Evolutionary conservation across 2,888 invertebrate species (phyloP).

Genomic region (Alviniconcha strummeri): DNA sequence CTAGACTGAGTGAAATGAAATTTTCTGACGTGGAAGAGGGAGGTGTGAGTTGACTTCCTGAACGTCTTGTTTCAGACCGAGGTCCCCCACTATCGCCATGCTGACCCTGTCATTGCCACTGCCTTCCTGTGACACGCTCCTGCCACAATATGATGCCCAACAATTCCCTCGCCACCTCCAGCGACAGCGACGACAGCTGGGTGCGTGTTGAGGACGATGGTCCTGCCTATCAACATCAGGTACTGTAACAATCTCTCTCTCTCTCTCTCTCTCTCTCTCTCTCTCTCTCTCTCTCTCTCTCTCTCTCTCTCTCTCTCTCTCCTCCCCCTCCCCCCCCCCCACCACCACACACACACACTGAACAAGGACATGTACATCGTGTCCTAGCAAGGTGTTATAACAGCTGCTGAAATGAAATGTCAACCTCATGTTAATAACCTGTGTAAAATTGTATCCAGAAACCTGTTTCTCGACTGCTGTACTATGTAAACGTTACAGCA

Average conservation of each 20-base stretch:
- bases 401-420: too few species aligned
- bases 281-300: background rate
- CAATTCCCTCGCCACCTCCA: background rate
- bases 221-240: slow-evolving; percentile 15
- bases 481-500: too few species aligned
- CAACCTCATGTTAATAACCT: too few species aligned
- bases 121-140: background rate
- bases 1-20: too few species aligned
- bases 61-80: too few species aligned
- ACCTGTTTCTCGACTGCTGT: too few species aligned
- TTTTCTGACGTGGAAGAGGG: too few species aligned
- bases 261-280: background rate
- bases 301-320: background rate
- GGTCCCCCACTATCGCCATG: background rate
- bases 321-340: background rate
- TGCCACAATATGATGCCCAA: slow-evolving; percentile 15
- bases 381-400: too few species aligned
- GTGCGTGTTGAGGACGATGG: background rate
- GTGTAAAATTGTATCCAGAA: too few species aligned
- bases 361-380: background rate
- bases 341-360: background rate
- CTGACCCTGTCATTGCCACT: background rate
- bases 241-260: background rate
- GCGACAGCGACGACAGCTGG: background rate
- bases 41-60: too few species aligned